phyloP scores from a whole-genome alignment of 2,113 vertebrate genomes.

The Carassius auratus region DNA sequence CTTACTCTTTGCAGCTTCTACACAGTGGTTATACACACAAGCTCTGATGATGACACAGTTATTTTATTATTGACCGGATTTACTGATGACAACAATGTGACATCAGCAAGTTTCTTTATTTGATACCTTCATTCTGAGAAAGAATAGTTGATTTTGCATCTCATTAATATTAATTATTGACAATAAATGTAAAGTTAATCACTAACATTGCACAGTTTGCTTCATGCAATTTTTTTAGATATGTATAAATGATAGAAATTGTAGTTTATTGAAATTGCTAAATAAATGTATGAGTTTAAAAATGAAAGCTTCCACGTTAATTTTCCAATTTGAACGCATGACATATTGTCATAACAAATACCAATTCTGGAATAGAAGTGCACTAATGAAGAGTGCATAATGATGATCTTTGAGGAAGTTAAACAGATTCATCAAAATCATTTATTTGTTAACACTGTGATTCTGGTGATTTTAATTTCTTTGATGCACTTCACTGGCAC shows the following conservation, averaged over 20 bases:
- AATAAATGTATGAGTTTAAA: not conserved
- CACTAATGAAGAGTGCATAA: not conserved
- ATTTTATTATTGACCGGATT: no score
- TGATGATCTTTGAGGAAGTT: constrained; percentile 10
- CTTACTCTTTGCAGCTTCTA: no score
- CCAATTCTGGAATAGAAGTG: not conserved
- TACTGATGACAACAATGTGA: not conserved
- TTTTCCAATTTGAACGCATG: not conserved
- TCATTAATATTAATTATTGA: no score
- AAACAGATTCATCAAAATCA: not conserved
- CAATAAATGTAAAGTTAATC: not conserved
- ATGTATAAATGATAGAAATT: not conserved
- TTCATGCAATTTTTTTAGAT: not conserved
- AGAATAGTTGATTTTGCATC: not conserved
- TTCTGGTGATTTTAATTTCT: constrained; percentile 44
- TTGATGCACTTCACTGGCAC: constrained; percentile 41
- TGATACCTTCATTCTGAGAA: not conserved
- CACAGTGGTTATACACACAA: no score
- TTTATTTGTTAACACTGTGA: constrained; percentile 7
- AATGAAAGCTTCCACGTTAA: not conserved
- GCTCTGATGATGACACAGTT: no score
- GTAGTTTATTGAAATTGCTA: not conserved
- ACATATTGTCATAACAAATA: not conserved
- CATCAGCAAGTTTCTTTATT: no score
- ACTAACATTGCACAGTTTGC: not conserved